phyloP scores from a whole-genome alignment of 2,797 vertebrate genomes.

The Smutsia gigantea region DNA sequence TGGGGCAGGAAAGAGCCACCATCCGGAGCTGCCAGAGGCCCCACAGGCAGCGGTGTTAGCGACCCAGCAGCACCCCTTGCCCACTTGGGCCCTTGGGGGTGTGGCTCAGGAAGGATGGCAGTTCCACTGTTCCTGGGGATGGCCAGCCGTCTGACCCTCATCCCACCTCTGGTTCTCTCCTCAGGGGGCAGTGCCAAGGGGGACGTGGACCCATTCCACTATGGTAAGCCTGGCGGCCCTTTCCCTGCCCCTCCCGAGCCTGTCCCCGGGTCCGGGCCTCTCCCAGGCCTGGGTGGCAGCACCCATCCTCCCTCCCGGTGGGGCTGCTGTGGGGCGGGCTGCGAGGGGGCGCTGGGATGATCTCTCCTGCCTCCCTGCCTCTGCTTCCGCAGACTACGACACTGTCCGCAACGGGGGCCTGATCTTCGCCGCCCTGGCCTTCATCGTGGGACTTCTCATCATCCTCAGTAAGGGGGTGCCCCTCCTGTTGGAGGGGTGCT shows the following conservation, averaged over 20 bases:
- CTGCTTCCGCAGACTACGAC: conserved; percentile 88
- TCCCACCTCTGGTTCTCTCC: neutral
- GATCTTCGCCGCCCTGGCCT: conserved; percentile 91
- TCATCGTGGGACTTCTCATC: conserved; percentile 89
- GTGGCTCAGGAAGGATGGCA: neutral
- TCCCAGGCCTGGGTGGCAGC: neutral
- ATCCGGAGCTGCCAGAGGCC: rapidly evolving
- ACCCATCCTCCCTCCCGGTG: rapidly evolving
- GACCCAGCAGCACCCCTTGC: too few species aligned
- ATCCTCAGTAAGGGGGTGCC: conserved; percentile 89
- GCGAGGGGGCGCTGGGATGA: rapidly evolving
- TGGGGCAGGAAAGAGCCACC: too few species aligned
- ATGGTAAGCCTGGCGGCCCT: conserved; percentile 49
- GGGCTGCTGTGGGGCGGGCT: neutral
- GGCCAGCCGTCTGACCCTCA: rapidly evolving
- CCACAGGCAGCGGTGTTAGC: neutral
- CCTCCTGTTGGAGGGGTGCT: rapidly evolving
- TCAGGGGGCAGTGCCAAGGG: conserved; percentile 63
- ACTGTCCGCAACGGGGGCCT: conserved; percentile 90
- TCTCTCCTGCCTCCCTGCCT: neutral
- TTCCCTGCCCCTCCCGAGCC: neutral
- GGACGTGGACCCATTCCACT: conserved; percentile 65
- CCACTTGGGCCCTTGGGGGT: neutral
- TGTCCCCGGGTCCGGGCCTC: neutral
- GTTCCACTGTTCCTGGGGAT: neutral